Percentiles rank a stretch among this genome's conserved stretches.
phyloP scores from a whole-genome alignment of 2,113 vertebrate species.

The Apistogramma diplotaenia region DNA sequence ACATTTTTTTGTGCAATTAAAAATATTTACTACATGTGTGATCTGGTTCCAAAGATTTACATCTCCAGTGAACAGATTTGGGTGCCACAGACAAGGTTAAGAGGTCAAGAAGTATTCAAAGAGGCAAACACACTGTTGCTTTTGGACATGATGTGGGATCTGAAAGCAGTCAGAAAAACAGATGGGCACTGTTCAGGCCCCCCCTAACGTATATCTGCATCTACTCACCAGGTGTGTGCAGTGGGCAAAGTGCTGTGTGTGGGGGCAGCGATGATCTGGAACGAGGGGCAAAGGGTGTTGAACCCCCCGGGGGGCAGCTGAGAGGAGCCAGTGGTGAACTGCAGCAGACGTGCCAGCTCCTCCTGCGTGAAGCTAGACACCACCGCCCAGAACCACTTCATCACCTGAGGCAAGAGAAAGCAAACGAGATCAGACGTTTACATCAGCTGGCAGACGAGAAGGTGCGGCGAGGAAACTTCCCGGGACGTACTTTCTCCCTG shows the following conservation, averaged over 20 bases:
- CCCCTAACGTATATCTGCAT: neutral
- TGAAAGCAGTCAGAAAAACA: neutral
- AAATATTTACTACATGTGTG: neutral
- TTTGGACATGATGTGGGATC: neutral
- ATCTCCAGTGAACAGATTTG: neutral
- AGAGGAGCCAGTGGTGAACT: slow-evolving; percentile 98
- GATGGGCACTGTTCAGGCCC: neutral
- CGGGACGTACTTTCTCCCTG: slow-evolving; percentile 87
- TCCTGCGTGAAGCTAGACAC: slow-evolving; percentile 98
- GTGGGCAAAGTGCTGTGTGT: slow-evolving; percentile 97
- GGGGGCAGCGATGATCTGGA: slow-evolving; percentile 96
- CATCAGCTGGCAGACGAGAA: neutral
- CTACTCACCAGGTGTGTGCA: slow-evolving; percentile 93
- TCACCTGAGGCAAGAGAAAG: slow-evolving; percentile 81
- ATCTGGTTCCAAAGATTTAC: neutral
- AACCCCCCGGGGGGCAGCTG: slow-evolving; percentile 96
- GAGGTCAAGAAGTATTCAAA: too few relatives aligned
- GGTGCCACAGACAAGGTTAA: neutral
- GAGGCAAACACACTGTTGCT: neutral
- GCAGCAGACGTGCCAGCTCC: slow-evolving; percentile 93
- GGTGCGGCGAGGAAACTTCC: neutral
- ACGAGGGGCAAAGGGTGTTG: slow-evolving; percentile 94
- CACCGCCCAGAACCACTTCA: slow-evolving; percentile 99
- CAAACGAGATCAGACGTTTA: neutral
- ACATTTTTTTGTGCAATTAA: neutral